phyloP scores from a whole-genome alignment of 2,113 vertebrate species.

The Papio anubis region DNA sequence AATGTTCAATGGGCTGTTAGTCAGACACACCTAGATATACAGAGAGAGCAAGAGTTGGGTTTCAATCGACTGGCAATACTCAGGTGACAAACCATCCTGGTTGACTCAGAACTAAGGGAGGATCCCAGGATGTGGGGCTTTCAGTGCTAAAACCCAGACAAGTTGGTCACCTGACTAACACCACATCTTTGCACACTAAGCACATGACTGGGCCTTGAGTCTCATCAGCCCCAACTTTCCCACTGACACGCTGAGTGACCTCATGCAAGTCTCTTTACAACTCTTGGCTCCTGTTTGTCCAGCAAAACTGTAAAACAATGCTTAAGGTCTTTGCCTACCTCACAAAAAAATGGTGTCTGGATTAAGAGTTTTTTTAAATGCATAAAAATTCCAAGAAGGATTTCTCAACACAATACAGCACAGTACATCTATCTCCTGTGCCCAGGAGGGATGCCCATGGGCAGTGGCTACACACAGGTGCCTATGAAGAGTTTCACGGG shows the following conservation, averaged over 20 bases:
- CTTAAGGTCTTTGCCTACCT: neutral
- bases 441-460: accelerated
- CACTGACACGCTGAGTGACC: neutral
- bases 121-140: neutral
- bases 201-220: neutral
- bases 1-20: neutral
- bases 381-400: neutral
- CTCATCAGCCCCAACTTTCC: neutral
- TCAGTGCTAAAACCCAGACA: neutral
- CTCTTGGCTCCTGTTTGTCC: neutral
- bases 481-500: accelerated
- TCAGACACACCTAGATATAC: neutral
- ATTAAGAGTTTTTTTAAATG: neutral
- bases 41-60: neutral
- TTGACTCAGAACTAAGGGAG: neutral
- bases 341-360: neutral
- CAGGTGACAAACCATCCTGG: neutral
- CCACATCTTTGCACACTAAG: neutral
- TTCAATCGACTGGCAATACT: neutral
- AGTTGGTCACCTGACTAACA: neutral
- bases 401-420: neutral
- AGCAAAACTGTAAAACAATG: neutral
- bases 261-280: neutral
- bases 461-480: accelerated
- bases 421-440: neutral